Base-by-base conservation (phyloP, 37 sponge, comb jelly and placozoan genomes). In the Halichondria panicea region DNA sequence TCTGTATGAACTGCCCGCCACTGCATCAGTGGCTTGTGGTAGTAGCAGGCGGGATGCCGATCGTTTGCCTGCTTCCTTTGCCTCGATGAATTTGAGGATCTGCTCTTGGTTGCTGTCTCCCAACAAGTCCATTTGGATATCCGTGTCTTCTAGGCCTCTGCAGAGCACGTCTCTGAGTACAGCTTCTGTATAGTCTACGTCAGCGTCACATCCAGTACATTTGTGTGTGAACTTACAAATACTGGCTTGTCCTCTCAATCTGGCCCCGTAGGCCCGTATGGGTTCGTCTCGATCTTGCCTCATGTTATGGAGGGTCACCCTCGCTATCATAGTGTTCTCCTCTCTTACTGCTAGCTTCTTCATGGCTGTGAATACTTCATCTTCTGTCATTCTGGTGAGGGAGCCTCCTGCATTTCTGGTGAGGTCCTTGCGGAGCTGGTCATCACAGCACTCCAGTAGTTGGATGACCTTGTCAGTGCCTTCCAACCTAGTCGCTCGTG, bases 271-370 rank as follows among this genome's bases (percentile, higher is more conserved):
- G 24, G 80, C 62, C 31, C 68, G 68, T 11, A 78, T 33, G 50
- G 78, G 62, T 36, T 79, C 80, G 70, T 70, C 81, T 43, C 81
- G 46, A 53, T 81, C 81, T 43, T 81, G 81, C 42, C 41, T 81
- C 81, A 81, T 71, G 55, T 81, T 69, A 28, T 74, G 75, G 8
- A 74, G 75, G 45, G 44, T 74, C 44, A 60, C 72, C n/a, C 72
- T 71, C 27, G 55, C 72, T 25, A 71, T 56, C 55, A 53, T 53
- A 3, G 52, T 77, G 54, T 77, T 77, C 40, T 77, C 78, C 33
- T 77, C 67, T 25, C 78, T 77, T 7, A 66, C 56, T 4, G 81
- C 72, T 33, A 81, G 41, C 27, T 21, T 77, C 22, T 33, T 46
- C 65, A 63, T 76, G 76, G 65, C 53, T 54, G 66, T 45, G 48